These are phyloP conservation scores for Procapra przewalskii DNA, from an alignment of 2,113 vertebrate genomes.

Conservation along the genomic window DNA sequence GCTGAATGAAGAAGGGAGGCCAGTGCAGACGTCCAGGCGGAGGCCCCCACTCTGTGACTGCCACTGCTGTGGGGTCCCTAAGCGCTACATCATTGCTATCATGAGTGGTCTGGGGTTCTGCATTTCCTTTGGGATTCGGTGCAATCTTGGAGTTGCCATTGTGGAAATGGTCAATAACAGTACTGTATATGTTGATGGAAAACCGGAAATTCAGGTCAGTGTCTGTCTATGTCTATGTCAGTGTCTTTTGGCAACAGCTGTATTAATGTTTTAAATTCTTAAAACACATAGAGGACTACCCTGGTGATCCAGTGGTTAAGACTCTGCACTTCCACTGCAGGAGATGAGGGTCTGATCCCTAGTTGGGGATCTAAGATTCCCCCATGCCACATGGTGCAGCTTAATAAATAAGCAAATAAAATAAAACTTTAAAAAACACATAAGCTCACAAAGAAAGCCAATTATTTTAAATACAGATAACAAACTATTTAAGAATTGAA, in stretches of 20 bases:
- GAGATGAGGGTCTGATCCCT: background rate
- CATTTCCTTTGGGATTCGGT: slow-evolving; percentile 98
- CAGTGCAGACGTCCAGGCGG: slow-evolving; percentile 71
- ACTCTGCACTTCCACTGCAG: background rate
- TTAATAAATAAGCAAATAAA: background rate
- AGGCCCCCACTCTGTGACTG: slow-evolving; percentile 82
- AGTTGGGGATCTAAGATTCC: background rate
- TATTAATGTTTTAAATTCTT: slow-evolving; percentile 7
- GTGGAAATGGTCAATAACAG: slow-evolving; percentile 99
- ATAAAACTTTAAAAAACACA: background rate
- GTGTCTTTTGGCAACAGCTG: background rate
- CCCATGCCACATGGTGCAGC: background rate
- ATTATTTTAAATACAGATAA: background rate
- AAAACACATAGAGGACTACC: background rate
- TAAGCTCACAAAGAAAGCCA: background rate
- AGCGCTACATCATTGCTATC: slow-evolving; percentile 96
- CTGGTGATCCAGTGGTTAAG: background rate
- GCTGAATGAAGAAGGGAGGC: slow-evolving; percentile 90
- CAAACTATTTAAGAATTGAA: slow-evolving; percentile 6
- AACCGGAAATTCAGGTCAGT: slow-evolving; percentile 90
- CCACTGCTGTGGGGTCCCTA: slow-evolving; percentile 91
- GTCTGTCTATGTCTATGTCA: background rate
- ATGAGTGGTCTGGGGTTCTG: slow-evolving; percentile 98
- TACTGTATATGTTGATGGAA: slow-evolving; percentile 92
- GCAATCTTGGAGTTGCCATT: slow-evolving; percentile 97